These are phyloP conservation scores for Galaxea fascicularis DNA, from an alignment of 92 coral and sea anemone genomes.

Conservation along the genomic window DNA sequence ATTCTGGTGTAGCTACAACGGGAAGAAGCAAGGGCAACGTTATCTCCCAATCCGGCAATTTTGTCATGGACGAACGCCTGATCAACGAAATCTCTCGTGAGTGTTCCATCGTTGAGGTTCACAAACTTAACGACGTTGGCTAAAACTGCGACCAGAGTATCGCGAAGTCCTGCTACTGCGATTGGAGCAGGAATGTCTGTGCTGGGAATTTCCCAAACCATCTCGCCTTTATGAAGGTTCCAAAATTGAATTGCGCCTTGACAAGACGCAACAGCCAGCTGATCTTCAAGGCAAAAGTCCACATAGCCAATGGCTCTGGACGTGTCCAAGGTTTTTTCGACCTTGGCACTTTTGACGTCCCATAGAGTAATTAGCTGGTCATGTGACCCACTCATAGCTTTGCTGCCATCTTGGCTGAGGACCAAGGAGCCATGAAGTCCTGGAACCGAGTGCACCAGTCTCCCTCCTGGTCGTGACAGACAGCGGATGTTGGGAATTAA, in stretches of 20 bases:
- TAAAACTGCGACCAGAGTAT: constrained; percentile 70
- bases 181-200: constrained; percentile 70
- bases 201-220: constrained; percentile 75
- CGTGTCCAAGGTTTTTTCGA: constrained; percentile 76
- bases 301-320: constrained; percentile 74
- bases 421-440: constrained; percentile 79
- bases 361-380: constrained; percentile 83
- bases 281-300: constrained; percentile 79
- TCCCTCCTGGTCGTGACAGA: constrained; percentile 93
- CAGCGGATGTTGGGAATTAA: constrained; percentile 96
- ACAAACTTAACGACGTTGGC: constrained; percentile 63
- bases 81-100: constrained; percentile 78
- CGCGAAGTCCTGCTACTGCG: constrained; percentile 71
- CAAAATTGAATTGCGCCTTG: constrained; percentile 80
- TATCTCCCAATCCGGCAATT: constrained; percentile 76
- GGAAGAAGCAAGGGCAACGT: constrained; percentile 86
- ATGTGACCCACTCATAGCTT: constrained; percentile 86
- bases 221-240: constrained; percentile 82
- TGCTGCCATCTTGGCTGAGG: constrained; percentile 78
- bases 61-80: constrained; percentile 77
- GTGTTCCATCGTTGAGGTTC: constrained; percentile 77
- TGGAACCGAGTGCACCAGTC: constrained; percentile 91
- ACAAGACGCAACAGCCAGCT: constrained; percentile 86
- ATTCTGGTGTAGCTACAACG: constrained; percentile 65
- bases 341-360: constrained; percentile 82